phyloP scores from a whole-genome alignment of 2,113 vertebrate species.

The Condylura cristata region DNA sequence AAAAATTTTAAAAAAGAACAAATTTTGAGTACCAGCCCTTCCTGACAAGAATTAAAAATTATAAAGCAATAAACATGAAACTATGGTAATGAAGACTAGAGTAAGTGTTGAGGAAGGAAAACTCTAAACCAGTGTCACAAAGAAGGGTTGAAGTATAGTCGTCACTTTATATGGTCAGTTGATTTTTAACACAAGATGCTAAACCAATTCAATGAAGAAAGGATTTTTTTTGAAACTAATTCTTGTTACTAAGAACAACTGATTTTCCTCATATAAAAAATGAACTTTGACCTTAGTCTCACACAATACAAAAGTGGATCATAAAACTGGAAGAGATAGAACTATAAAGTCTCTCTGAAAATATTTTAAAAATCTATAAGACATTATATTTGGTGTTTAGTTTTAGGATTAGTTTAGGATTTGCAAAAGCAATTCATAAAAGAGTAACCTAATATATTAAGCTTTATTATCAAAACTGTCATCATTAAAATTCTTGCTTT shows the following conservation, averaged over 20 bases:
- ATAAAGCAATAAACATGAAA: background rate
- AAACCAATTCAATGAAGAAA: background rate
- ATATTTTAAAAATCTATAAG: background rate
- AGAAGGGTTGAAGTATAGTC: background rate
- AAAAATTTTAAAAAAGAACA: background rate
- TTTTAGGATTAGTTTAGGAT: too few relatives aligned
- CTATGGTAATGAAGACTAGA: background rate
- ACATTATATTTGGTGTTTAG: too few relatives aligned
- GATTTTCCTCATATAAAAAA: background rate
- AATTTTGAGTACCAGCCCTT: background rate
- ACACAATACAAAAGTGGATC: background rate
- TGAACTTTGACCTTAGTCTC: background rate
- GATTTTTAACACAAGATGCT: conserved; percentile 15
- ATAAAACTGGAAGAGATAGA: background rate
- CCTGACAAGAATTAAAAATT: background rate
- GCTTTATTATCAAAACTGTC: background rate
- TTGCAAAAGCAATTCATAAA: background rate
- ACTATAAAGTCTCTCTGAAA: background rate
- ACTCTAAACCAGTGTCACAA: background rate
- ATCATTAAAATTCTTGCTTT: background rate
- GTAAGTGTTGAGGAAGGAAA: background rate
- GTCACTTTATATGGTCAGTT: background rate
- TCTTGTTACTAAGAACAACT: background rate
- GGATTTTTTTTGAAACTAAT: background rate
- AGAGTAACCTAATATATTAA: background rate